Base-by-base conservation (phyloP, 2,888 invertebrate genomes). In the Vesta saturnalis region DNA sequence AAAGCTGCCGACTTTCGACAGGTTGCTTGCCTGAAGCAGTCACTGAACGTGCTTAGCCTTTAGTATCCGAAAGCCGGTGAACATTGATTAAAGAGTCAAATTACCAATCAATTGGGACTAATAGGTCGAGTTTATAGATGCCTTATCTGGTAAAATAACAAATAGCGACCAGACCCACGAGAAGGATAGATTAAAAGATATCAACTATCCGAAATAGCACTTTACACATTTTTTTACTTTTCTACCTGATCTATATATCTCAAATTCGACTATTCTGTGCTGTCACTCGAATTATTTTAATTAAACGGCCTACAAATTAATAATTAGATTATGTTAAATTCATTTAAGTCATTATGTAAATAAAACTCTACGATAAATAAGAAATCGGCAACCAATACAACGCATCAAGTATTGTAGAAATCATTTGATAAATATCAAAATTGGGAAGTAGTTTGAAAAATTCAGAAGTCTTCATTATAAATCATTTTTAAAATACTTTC, bases 21-120 rank as follows among this genome's bases (percentile, higher is more conserved):
- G 63, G 60, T 68, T 64, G 56, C 56, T 61, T 59, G 64, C 65
- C 66, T 47, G 69, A 65, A 65, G 65, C 64, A 64, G 65, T 66
- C 65, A 64, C 64, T 68, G 67, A 64, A 57, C 65, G 67, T 64
- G 70, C 62, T 62, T 59, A 64, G 55, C 57, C 66, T 72, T 67
- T 65, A 54, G 65, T 65, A 55, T 57, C 35, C 56, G 60, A 64
- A 64, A 69, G 66, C 72, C 67, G 66, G 64, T 63, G 60, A 71
- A 66, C 74, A 76, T 76, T 77, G 77, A 78, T 78, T 77, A 77
- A 78, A 77, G 77, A 77, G 78, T 80, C 80, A 79, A 81, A 81
- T 82, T 82, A 82, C 81, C 80, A 77, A 80, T 81, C 81, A 80
- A 81, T 82, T 80, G 80, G 78, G 77, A 79, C 82, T 82, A 83